Evolutionary conservation across 2,888 invertebrate species (phyloP).

Genomic region (Andrena chrysosceles): DNA sequence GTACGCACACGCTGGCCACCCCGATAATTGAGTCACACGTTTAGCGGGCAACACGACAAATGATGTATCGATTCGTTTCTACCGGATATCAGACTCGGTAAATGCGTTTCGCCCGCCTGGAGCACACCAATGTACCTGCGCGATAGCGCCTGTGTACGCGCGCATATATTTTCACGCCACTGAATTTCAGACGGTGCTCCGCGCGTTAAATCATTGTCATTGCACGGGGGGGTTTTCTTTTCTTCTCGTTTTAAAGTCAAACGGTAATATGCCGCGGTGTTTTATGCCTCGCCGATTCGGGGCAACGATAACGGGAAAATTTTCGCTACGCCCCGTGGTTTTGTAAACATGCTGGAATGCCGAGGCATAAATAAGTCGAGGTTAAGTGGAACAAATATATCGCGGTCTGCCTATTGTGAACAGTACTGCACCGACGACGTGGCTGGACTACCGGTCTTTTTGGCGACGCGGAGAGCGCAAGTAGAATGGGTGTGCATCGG

Average conservation of each 20-base stretch:
- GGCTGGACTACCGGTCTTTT: not conserved
- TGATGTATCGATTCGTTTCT: slow-evolving; percentile 76
- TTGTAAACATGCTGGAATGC: slow-evolving; percentile 7
- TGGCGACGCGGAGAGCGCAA: not conserved
- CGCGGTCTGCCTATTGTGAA: slow-evolving; percentile 1
- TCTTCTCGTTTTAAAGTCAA: not conserved
- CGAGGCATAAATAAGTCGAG: not conserved
- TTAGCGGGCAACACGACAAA: slow-evolving; percentile 69
- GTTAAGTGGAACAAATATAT: slow-evolving; percentile 14
- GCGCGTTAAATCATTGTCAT: slow-evolving; percentile 43
- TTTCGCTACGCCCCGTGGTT: slow-evolving; percentile 13
- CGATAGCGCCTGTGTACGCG: not conserved
- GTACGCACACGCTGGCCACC: slow-evolving; percentile 37
- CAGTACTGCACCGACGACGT: not conserved
- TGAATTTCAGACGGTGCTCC: slow-evolving; percentile 36
- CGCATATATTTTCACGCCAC: slow-evolving; percentile 46
- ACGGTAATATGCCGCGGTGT: not conserved
- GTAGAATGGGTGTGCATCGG: not conserved
- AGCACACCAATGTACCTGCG: not conserved
- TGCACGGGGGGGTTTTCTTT: not conserved
- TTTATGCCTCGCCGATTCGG: slow-evolving; percentile 7
- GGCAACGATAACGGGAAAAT: slow-evolving; percentile 22
- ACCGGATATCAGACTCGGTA: slow-evolving; percentile 74
- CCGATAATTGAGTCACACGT: slow-evolving; percentile 73
- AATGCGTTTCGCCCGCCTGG: slow-evolving; percentile 25